Evolutionary conservation across 1,140 invertebrate species (phyloP).

Genomic region (Drosophila kepulauana): DNA sequence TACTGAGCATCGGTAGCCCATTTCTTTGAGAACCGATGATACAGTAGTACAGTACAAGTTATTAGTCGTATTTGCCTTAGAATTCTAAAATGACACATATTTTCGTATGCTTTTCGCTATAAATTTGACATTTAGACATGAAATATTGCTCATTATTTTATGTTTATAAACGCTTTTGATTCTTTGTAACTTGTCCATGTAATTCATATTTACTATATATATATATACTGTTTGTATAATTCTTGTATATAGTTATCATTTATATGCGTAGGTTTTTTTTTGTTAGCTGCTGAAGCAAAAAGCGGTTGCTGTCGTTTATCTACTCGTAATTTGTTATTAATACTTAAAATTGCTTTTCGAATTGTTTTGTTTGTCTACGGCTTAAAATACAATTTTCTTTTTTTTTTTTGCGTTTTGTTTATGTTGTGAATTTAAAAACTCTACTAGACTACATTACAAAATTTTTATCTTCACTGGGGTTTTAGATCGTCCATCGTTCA

Average conservation of each 20-base stretch:
- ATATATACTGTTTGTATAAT: conserved; percentile 34
- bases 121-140: conserved; percentile 79
- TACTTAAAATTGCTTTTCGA: conserved; percentile 81
- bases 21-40: conserved; percentile 18
- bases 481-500: conserved; percentile 18
- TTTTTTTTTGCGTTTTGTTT: conserved; percentile 12
- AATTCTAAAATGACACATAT: conserved; percentile 77
- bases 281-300: conserved; percentile 70
- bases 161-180: conserved; percentile 75
- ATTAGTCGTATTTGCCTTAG: conserved; percentile 46
- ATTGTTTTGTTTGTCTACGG: conserved; percentile 58
- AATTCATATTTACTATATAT: conserved; percentile 26
- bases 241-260: conserved; percentile 36
- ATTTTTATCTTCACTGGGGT: conserved; percentile 51
- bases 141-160: conserved; percentile 79
- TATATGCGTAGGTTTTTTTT: conserved; percentile 45
- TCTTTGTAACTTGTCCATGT: conserved; percentile 62
- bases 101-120: conserved; percentile 57
- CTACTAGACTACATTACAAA: conserved; percentile 58
- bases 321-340: conserved; percentile 70
- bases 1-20: conserved; percentile 54
- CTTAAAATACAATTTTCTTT: conserved; percentile 51
- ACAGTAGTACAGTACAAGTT: conserved; percentile 39
- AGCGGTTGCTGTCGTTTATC: conserved; percentile 61
- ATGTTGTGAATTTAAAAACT: conserved; percentile 41